A percentile compares a stretch with the other conserved stretches of the same genome.
Conservation (phyloP, 2,797 vertebrate species). For the Octomys mimax region DNA sequence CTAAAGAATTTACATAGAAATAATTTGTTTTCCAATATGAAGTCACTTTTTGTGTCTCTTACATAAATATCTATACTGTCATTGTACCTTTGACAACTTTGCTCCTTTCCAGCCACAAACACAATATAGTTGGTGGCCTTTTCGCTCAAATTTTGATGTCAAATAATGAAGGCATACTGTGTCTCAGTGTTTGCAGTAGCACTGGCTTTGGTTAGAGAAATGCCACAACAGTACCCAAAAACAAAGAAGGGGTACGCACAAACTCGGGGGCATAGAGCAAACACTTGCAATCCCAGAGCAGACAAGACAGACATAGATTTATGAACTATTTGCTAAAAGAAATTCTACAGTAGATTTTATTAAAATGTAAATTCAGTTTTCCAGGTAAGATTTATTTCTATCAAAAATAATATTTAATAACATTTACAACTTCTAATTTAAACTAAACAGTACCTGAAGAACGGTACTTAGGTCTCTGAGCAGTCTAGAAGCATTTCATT, state of each 20-base stretch:
- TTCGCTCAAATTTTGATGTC: constrained; percentile 82
- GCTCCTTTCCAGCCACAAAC: constrained; percentile 64
- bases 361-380: constrained; percentile 48
- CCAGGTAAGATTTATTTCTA: not conserved
- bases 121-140: constrained; percentile 74
- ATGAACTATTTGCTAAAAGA: not conserved
- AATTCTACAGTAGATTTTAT: not conserved
- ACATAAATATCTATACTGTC: constrained; percentile 68
- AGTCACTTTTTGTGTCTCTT: constrained; percentile 50
- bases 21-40: constrained; percentile 12
- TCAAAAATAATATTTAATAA: constrained; percentile 43
- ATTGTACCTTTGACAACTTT: constrained; percentile 70
- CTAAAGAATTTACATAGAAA: not conserved
- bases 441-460: not conserved
- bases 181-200: constrained; percentile 79
- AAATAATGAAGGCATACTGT: constrained; percentile 87
- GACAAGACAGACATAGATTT: not conserved
- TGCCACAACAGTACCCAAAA: constrained; percentile 79
- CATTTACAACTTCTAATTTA: constrained; percentile 64
- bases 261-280: constrained; percentile 71
- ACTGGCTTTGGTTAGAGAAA: constrained; percentile 77
- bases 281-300: not conserved
- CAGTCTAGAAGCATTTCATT: constrained; percentile 51
- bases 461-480: not conserved
- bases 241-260: constrained; percentile 70